phyloP scores from a whole-genome alignment of 2,113 vertebrate genomes.

The Catagonus wagneri region DNA sequence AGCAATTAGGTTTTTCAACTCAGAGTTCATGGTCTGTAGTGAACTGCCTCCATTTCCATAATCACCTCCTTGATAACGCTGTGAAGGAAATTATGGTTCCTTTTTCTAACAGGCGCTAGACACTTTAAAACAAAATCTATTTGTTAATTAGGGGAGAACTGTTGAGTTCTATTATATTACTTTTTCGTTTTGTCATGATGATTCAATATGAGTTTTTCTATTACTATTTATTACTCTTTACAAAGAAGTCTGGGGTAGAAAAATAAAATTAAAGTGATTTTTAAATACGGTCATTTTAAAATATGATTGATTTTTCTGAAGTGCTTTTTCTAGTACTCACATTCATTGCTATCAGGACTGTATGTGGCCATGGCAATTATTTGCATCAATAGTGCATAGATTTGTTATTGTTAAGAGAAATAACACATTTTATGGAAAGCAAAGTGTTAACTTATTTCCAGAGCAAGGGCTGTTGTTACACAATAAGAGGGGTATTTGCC shows the following conservation, averaged over 20 bases:
- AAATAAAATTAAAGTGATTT: conserved; percentile 4
- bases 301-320: neutral
- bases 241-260: neutral
- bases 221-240: neutral
- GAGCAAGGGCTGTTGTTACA: conserved; percentile 44
- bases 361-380: neutral
- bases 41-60: neutral
- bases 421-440: neutral
- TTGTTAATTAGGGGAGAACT: neutral
- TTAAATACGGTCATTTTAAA: neutral
- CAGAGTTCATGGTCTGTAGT: neutral
- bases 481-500: conserved; percentile 46
- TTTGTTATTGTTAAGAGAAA: neutral
- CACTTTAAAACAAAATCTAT: neutral
- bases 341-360: neutral
- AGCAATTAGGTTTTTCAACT: neutral
- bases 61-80: neutral
- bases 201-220: neutral
- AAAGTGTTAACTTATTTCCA: conserved; percentile 69
- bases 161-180: neutral
- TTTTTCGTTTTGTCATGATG: neutral
- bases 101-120: neutral
- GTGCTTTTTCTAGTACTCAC: neutral
- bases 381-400: neutral
- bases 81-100: neutral